Conservation (phyloP, 2,888 invertebrate genomes). For the Diaperis boleti region DNA sequence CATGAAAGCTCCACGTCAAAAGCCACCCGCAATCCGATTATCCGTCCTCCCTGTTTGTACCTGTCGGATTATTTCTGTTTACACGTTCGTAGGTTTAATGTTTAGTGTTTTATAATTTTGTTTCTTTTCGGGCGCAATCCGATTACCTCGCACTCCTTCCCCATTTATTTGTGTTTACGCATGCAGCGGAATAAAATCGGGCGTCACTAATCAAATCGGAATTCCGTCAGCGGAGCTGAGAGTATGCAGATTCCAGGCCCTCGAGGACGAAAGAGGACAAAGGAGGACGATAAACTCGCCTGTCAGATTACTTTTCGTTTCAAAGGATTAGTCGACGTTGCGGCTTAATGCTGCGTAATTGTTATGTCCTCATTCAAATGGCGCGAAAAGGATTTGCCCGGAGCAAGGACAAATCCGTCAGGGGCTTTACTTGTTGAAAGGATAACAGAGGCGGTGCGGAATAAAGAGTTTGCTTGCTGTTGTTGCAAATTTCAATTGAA, state of each 20-base stretch:
- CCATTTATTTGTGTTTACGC: neutral
- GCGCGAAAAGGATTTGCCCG: constrained; percentile 43
- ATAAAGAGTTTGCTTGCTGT: too few species aligned
- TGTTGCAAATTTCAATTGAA: too few species aligned
- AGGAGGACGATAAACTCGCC: constrained; percentile 30
- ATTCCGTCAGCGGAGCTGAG: constrained; percentile 43
- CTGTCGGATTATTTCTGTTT: neutral
- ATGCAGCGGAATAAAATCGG: constrained; percentile 25
- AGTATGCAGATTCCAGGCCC: constrained; percentile 41
- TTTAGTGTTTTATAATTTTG: too few species aligned
- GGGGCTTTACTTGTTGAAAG: constrained; percentile 32
- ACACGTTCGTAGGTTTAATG: constrained; percentile 21
- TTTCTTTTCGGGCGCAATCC: too few species aligned
- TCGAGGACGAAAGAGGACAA: constrained; percentile 5
- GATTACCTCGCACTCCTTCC: too few species aligned
- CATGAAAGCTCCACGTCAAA: neutral
- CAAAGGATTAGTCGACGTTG: constrained; percentile 43
- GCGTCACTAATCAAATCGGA: constrained; percentile 39
- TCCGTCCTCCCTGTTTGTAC: neutral
- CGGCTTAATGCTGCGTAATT: constrained; percentile 47
- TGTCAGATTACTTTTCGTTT: constrained; percentile 38
- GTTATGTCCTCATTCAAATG: constrained; percentile 46
- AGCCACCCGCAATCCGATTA: constrained; percentile 1
- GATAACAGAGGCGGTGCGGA: too few species aligned
- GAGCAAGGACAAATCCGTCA: constrained; percentile 15